Evolutionary conservation across 1,140 invertebrate genomes (phyloP), one percentile per base, ranked within the genome.

Genomic region (Drosophila sturtevanti): DNA sequence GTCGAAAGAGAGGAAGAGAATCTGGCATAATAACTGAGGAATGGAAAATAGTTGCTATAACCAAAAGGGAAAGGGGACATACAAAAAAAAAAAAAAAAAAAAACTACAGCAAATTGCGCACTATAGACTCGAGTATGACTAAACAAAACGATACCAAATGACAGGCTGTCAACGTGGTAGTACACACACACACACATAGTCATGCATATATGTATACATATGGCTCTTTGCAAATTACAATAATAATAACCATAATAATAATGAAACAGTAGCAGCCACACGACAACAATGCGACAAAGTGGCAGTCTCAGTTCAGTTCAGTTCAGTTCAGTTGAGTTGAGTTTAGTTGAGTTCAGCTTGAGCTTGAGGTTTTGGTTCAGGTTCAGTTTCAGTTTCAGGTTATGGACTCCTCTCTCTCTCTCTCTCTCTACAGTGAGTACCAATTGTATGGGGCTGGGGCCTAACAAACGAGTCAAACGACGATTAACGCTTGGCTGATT

Each of bases 401-500:
- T 48, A 48, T 48, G 41, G 16, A 48, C 41, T 48, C 22, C 12
- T 10, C 10, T 41, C 10, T 12, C 14, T 18, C 14, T 12, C 7
- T 10, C 4, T 14, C 1, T 31, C 21, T 35, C 34, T 18, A 48
- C 16, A 48, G 16, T 48, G 41, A 48, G 16, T 48, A 48, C 41
- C 41, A 48, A 48, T 48, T 48, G 41, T 48, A 48, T 48, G 41
- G 41, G 76, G 75, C 63, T 62, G 73, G 65, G 70, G 75, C 60
- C 71, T 75, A 63, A 58, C 58, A 76, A 87, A 75, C 82, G 79
- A 86, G 82, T 86, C 82, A 86, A 86, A 87, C 81, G 81, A 76
- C 81, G 81, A 86, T 86, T 87, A 86, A 86, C 81, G 81, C 81
- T 86, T 86, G 82, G 81, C 74, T 86, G 81, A 87, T 85, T 85